Percentiles rank a stretch among this genome's conserved stretches.
phyloP scores from a whole-genome alignment of 2,797 vertebrate genomes.

The Onychomys torridus region DNA sequence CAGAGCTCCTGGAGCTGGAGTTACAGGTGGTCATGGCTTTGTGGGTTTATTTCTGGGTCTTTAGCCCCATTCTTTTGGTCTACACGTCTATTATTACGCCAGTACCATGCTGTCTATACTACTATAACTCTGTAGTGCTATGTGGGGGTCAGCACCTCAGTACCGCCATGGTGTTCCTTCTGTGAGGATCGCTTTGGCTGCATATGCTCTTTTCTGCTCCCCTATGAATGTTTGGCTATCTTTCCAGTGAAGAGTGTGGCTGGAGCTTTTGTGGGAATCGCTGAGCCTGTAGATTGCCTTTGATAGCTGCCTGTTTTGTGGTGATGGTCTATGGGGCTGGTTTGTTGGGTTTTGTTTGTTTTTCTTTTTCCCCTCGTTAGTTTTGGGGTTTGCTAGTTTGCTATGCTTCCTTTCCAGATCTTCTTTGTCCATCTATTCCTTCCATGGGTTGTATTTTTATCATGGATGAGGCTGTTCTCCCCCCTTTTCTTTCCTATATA shows the following conservation, averaged over 20 bases:
- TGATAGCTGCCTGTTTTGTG: not conserved
- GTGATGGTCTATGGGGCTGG: not conserved
- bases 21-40: not conserved
- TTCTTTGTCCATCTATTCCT: not conserved
- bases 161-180: not conserved
- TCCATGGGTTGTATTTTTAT: not conserved
- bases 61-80: not conserved
- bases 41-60: not conserved
- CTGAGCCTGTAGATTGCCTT: not conserved
- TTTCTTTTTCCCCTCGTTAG: not conserved
- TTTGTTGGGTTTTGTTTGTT: not conserved
- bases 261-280: not conserved
- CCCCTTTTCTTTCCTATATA: not conserved
- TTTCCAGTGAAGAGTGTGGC: not conserved
- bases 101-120: not conserved
- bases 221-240: not conserved
- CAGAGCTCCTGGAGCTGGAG: not conserved
- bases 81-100: not conserved
- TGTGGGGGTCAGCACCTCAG: not conserved
- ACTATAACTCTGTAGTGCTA: not conserved
- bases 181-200: not conserved
- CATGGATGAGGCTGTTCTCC: not conserved
- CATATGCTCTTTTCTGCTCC: not conserved
- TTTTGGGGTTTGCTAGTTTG: not conserved
- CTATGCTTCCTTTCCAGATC: not conserved